phyloP scores from a whole-genome alignment of 2,888 invertebrate genomes.

The Magallana nippona region DNA sequence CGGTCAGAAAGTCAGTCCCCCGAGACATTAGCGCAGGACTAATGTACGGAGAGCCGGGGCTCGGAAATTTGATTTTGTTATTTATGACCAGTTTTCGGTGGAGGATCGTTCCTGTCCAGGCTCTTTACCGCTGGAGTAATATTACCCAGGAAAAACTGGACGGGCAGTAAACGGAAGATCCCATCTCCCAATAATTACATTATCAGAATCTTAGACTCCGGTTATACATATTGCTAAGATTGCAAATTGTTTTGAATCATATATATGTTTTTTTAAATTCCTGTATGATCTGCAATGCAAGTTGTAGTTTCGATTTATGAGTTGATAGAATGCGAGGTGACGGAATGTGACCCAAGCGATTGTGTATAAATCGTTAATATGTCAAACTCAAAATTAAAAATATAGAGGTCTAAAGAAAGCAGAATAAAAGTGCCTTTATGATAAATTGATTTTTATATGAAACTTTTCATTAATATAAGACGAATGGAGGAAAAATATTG shows the following conservation, averaged over 20 bases:
- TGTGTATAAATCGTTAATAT: not conserved
- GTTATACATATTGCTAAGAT: not conserved
- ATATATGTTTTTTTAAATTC: too few relatives aligned
- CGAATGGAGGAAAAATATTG: not conserved
- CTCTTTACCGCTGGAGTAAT: constrained; percentile 22
- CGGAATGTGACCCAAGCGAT: too few relatives aligned
- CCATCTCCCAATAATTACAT: constrained; percentile 21
- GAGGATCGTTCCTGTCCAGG: constrained; percentile 30
- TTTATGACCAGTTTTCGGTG: constrained; percentile 25
- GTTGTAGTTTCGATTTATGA: too few relatives aligned
- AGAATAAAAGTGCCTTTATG: not conserved
- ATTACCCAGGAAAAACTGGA: constrained; percentile 2
- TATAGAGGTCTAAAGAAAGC: not conserved
- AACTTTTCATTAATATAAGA: constrained; percentile 20
- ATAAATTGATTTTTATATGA: constrained; percentile 24
- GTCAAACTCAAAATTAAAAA: not conserved
- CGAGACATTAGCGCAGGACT: constrained; percentile 20
- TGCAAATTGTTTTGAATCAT: too few relatives aligned
- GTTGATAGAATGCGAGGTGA: too few relatives aligned
- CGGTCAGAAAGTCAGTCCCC: constrained; percentile 19
- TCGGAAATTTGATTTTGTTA: constrained; percentile 45
- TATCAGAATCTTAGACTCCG: not conserved
- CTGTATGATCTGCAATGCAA: too few relatives aligned
- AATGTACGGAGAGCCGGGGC: not conserved
- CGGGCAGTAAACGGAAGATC: not conserved